Percentiles rank a stretch among this genome's conserved stretches.
Evolutionary conservation across 1,140 invertebrate species (phyloP).

Genomic region (Ceratina japonica): DNA sequence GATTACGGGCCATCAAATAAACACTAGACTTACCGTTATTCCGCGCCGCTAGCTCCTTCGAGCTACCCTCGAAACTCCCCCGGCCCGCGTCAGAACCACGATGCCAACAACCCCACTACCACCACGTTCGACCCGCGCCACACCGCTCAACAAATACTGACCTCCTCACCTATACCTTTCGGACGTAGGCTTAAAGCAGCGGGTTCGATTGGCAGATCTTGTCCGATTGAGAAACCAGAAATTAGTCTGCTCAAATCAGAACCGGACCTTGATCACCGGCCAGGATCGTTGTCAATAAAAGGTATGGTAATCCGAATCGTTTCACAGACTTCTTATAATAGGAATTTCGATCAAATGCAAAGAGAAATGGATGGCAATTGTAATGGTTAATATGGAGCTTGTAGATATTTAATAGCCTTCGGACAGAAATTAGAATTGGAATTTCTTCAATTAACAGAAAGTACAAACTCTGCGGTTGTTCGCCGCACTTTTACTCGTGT

Average conservation of each 20-base stretch:
- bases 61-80: conserved; percentile 26
- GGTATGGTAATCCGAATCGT: neutral
- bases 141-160: conserved; percentile 62
- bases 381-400: no score
- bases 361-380: no score
- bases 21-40: conserved; percentile 77
- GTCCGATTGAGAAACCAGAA: conserved; percentile 20
- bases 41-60: conserved; percentile 68
- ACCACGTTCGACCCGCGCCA: conserved; percentile 13
- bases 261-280: neutral
- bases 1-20: conserved; percentile 78
- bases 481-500: no score
- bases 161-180: conserved; percentile 49
- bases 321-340: neutral
- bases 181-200: conserved; percentile 21
- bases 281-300: conserved; percentile 43
- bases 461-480: no score
- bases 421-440: no score
- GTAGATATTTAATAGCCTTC: no score
- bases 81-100: conserved; percentile 32
- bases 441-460: no score
- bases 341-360: conserved; percentile 8
- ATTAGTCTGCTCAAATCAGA: conserved; percentile 17
- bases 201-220: conserved; percentile 38
- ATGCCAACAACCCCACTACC: conserved; percentile 61